phyloP scores from a whole-genome alignment of 2,113 vertebrate species.

The Paraplagusia blochii region DNA sequence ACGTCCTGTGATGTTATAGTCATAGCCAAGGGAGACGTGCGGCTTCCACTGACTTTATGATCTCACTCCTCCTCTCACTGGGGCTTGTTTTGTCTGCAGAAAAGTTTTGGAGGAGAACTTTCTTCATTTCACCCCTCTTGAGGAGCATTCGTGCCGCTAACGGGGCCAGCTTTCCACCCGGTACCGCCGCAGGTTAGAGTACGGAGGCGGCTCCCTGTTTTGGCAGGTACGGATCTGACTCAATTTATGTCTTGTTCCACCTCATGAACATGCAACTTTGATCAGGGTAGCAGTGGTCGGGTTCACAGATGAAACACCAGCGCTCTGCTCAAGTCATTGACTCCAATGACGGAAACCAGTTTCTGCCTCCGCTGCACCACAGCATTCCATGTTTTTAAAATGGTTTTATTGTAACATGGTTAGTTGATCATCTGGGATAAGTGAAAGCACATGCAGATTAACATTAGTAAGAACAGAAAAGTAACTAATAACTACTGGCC shows the following conservation, averaged over 20 bases:
- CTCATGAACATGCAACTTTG: conserved; percentile 15
- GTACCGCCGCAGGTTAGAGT: conserved; percentile 32
- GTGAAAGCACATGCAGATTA: too few relatives aligned
- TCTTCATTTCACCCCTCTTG: conserved; percentile 7
- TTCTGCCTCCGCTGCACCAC: not conserved
- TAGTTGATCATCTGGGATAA: too few relatives aligned
- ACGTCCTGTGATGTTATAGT: too few relatives aligned
- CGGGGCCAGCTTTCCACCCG: conserved; percentile 51
- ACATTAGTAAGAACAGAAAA: too few relatives aligned
- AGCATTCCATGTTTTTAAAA: not conserved
- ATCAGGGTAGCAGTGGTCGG: not conserved
- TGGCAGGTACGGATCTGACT: conserved; percentile 26
- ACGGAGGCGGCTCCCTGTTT: conserved; percentile 12
- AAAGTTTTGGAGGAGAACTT: conserved; percentile 15
- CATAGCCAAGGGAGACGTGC: not conserved
- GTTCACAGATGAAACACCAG: conserved; percentile 3
- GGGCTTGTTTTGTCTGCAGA: conserved; percentile 12
- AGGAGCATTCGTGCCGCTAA: conserved; percentile 7
- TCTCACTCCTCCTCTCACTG: conserved; percentile 15
- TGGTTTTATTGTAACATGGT: too few relatives aligned
- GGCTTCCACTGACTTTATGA: conserved; percentile 7
- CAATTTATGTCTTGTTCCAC: conserved; percentile 26
- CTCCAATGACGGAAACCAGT: not conserved
- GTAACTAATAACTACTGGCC: too few relatives aligned
- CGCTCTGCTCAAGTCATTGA: not conserved